phyloP scores from a whole-genome alignment of 2,888 invertebrate genomes.

The Agrilus mali region DNA sequence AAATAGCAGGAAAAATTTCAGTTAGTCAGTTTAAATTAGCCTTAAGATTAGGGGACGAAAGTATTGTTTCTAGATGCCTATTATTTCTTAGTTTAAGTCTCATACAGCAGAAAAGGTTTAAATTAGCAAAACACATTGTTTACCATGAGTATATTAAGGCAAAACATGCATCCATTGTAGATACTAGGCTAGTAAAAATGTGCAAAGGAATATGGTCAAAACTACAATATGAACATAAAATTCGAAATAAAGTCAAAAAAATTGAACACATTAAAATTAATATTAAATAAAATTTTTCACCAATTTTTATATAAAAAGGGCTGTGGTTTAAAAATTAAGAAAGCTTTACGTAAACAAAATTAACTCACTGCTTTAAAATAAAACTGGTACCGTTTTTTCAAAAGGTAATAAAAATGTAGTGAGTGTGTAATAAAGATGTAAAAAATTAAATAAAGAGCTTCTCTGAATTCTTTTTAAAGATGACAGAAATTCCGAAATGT shows the following conservation, averaged over 20 bases:
- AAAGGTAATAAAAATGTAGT: too few species aligned
- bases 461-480: too few species aligned
- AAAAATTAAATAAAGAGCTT: too few species aligned
- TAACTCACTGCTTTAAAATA: too few species aligned
- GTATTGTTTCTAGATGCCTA: constrained; percentile 66
- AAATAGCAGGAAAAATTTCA: constrained; percentile 81
- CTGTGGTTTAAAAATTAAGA: too few species aligned
- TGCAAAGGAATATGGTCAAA: constrained; percentile 81
- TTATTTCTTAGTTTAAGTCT: constrained; percentile 79
- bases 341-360: too few species aligned
- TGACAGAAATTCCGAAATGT: too few species aligned
- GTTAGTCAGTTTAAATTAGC: constrained; percentile 72
- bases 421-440: too few species aligned
- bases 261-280: constrained; percentile 1
- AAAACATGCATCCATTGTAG: constrained; percentile 30
- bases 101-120: constrained; percentile 66
- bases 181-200: constrained; percentile 62
- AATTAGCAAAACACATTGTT: constrained; percentile 49
- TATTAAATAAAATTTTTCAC: constrained; percentile 7
- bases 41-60: constrained; percentile 67
- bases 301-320: constrained; percentile 1
- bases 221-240: constrained; percentile 44
- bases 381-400: too few species aligned
- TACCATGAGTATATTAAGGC: constrained; percentile 39
- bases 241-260: constrained; percentile 18